Percentiles rank a stretch among this genome's conserved stretches.
Conservation (phyloP, 2,113 vertebrate species). For the Dipodomys stephensi region DNA sequence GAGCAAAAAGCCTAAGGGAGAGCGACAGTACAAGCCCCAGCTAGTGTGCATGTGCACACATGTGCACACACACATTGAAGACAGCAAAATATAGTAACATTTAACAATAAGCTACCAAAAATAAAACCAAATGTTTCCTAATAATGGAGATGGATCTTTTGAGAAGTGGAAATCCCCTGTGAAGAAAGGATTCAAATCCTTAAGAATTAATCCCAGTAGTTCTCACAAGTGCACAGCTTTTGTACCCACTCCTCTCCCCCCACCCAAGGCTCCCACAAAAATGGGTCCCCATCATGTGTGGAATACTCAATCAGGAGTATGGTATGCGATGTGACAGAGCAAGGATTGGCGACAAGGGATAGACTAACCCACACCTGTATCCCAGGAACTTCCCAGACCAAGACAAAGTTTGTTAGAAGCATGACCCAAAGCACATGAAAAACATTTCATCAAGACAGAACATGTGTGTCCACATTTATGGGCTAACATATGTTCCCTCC, state of each 20-base stretch:
- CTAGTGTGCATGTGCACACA: too few relatives aligned
- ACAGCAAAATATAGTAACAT: slow-evolving; percentile 5
- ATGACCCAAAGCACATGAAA: background rate
- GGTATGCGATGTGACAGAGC: background rate
- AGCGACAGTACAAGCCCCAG: too few relatives aligned
- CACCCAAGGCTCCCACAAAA: background rate
- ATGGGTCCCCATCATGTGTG: background rate
- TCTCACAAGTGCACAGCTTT: background rate
- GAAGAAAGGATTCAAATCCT: background rate
- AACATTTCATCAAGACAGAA: background rate
- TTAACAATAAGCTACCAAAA: slow-evolving; percentile 17
- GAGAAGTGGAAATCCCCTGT: background rate
- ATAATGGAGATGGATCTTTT: background rate
- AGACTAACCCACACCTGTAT: background rate
- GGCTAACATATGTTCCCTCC: background rate
- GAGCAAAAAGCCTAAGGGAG: too few relatives aligned
- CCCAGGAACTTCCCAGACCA: background rate
- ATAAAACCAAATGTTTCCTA: background rate
- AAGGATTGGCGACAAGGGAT: background rate
- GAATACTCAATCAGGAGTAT: background rate
- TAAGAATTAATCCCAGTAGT: background rate
- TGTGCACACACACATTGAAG: background rate
- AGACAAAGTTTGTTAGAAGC: background rate
- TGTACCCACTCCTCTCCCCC: background rate
- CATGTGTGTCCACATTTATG: background rate